These are phyloP conservation scores for Gisinianus flammeolus DNA, from an alignment of 2,888 invertebrate species.

Conservation along the genomic window DNA sequence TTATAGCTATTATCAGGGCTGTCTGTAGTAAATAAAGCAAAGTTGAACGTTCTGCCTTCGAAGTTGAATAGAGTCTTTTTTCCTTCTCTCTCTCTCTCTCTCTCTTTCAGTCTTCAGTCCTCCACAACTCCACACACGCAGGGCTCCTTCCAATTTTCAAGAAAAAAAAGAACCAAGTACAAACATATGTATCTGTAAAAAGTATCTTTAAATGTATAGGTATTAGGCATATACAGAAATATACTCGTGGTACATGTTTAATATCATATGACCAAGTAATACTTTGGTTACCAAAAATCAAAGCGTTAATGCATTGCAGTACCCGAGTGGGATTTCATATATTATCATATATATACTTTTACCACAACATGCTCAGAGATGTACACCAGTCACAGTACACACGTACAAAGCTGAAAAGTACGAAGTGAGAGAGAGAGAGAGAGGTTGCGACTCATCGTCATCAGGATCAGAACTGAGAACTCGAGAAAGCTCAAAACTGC, in stretches of 20 bases:
- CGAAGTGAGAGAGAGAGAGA: not conserved
- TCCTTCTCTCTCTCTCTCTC: not conserved
- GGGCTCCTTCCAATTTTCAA: conserved; percentile 18
- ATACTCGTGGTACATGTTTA: no score
- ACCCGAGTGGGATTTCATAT: no score
- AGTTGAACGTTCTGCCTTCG: not conserved
- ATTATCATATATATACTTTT: not conserved
- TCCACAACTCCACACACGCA: not conserved
- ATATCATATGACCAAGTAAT: not conserved
- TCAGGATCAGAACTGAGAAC: not conserved
- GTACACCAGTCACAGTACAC: not conserved
- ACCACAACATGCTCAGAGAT: not conserved
- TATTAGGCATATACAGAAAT: no score
- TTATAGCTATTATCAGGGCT: conserved; percentile 16
- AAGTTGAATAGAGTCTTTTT: not conserved
- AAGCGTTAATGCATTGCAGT: not conserved
- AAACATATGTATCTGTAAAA: not conserved
- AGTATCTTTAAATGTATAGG: no score
- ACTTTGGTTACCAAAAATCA: not conserved
- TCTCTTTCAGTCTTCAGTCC: not conserved
- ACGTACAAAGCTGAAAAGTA: not conserved
- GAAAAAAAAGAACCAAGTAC: not conserved
- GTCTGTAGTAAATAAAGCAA: conserved; percentile 12
- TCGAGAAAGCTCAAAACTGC: not conserved
- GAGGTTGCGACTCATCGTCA: not conserved